Percentiles rank a stretch among this genome's conserved stretches.
Conservation (phyloP, 2,888 invertebrate species). For the Dryocosmus kuriphilus region DNA sequence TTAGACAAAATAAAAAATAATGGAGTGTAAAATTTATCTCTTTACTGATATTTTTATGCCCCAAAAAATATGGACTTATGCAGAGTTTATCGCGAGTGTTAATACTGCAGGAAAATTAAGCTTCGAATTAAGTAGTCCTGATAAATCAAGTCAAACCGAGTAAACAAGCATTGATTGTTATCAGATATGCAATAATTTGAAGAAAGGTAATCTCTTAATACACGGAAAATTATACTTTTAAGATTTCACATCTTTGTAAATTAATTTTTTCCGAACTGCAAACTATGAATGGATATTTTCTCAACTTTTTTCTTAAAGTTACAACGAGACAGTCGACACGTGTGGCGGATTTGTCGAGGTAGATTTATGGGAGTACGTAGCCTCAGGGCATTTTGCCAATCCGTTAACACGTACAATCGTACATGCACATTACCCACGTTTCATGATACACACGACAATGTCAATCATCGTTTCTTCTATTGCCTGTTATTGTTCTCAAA, state of each 20-base stretch:
- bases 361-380: not conserved
- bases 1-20: too few species aligned
- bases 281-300: not conserved
- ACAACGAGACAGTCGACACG: slow-evolving; percentile 10
- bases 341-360: not conserved
- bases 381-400: slow-evolving; percentile 23
- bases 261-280: not conserved
- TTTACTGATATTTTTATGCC: too few species aligned
- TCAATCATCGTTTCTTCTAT: slow-evolving; percentile 13
- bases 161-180: not conserved
- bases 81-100: too few species aligned
- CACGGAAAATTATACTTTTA: not conserved
- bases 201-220: not conserved
- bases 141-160: not conserved
- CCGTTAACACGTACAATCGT: slow-evolving; percentile 2
- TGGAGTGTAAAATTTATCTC: too few species aligned
- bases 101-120: too few species aligned
- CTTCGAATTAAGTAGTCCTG: too few species aligned
- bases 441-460: slow-evolving; percentile 6
- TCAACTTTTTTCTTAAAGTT: not conserved
- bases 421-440: not conserved
- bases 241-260: not conserved
- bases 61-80: too few species aligned
- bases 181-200: not conserved
- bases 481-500: not conserved